phyloP scores from a whole-genome alignment of 2,797 vertebrate species.

The Psittacula echo region DNA sequence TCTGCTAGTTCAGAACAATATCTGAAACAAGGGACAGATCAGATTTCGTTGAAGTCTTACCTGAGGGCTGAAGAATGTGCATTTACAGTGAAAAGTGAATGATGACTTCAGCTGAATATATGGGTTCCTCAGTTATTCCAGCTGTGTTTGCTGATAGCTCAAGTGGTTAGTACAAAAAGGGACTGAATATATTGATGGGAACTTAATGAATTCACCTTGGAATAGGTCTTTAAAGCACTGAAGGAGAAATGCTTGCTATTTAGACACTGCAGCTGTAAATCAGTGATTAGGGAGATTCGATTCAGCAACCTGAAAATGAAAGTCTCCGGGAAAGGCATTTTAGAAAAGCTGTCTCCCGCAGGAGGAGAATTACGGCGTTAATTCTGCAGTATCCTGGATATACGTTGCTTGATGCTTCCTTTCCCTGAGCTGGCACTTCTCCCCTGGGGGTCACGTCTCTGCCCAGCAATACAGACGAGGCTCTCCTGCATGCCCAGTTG shows the following conservation, averaged over 20 bases:
- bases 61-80: background rate
- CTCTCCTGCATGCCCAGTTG: background rate
- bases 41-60: background rate
- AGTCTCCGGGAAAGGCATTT: background rate
- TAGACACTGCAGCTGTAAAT: constrained; percentile 34
- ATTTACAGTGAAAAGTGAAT: background rate
- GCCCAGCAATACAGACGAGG: accelerated
- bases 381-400: constrained; percentile 24
- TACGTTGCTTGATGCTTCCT: background rate
- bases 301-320: constrained; percentile 29
- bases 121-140: constrained; percentile 20
- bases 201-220: constrained; percentile 38
- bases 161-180: background rate
- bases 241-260: background rate
- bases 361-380: background rate
- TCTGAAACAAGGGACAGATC: background rate
- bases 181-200: background rate
- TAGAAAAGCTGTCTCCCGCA: constrained; percentile 15
- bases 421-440: background rate
- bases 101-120: constrained; percentile 5
- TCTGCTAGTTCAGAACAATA: background rate
- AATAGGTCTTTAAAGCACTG: background rate
- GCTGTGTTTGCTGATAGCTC: constrained; percentile 5
- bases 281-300: background rate
- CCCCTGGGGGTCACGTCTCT: background rate